Conservation (phyloP, 2,888 invertebrate species). For the Esperia sulphurella region DNA sequence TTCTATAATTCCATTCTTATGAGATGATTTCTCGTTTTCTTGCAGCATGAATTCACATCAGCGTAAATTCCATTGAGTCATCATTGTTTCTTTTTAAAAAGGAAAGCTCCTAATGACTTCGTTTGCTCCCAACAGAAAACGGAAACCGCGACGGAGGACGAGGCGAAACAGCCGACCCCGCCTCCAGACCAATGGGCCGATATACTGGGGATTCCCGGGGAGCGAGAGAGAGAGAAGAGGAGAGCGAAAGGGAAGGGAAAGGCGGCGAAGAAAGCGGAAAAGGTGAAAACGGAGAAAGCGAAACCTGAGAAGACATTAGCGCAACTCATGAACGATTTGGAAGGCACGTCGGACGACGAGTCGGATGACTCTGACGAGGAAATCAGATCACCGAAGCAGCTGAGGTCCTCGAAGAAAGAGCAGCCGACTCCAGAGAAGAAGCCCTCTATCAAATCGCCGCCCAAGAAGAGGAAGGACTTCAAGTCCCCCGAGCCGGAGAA, state of each 20-base stretch:
- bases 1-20: no score
- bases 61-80: no score
- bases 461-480: slow-evolving; percentile 54
- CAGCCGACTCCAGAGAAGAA: slow-evolving; percentile 39
- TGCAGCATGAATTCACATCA: no score
- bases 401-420: slow-evolving; percentile 59
- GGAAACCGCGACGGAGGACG: slow-evolving; percentile 42
- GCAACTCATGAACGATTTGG: no score
- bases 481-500: slow-evolving; percentile 43
- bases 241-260: background rate
- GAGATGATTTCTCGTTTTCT: no score
- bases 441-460: slow-evolving; percentile 48
- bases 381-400: slow-evolving; percentile 48
- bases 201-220: slow-evolving; percentile 66
- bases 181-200: slow-evolving; percentile 74
- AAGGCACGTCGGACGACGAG: slow-evolving; percentile 21
- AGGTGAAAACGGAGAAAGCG: background rate
- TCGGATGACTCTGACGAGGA: slow-evolving; percentile 46
- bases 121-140: slow-evolving; percentile 14
- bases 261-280: background rate
- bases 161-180: slow-evolving; percentile 64
- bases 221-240: slow-evolving; percentile 24
- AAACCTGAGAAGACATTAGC: background rate
- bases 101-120: background rate
- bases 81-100: no score